Evolutionary conservation across 2,113 vertebrate genomes (phyloP).

Genomic region (Oenanthe oenanthe): DNA sequence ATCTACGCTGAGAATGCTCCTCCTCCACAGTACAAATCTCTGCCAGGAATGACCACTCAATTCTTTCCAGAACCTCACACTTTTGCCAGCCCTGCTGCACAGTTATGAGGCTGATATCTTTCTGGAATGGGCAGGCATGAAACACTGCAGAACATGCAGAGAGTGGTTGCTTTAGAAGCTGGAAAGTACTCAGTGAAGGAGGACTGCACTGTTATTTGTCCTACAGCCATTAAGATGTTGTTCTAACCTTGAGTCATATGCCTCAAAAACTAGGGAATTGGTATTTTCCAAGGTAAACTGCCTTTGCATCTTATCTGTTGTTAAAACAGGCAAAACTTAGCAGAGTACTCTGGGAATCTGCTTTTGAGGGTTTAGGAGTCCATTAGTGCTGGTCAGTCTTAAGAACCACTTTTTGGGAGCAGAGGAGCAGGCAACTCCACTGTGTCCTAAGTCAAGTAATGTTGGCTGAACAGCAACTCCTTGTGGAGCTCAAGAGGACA

Average conservation of each 20-base stretch:
- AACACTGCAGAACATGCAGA: not conserved
- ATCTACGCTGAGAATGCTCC: not conserved
- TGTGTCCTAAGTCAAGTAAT: not conserved
- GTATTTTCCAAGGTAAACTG: not conserved
- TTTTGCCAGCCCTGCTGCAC: not conserved
- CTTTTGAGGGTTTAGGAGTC: not conserved
- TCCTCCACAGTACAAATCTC: not conserved
- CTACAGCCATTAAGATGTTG: not conserved
- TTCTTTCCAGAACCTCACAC: not conserved
- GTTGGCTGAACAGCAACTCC: not conserved
- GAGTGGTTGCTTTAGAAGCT: not conserved
- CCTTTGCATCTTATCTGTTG: not conserved
- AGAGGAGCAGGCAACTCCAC: not conserved
- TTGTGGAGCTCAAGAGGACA: not conserved
- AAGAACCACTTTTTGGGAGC: not conserved
- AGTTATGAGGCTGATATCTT: not conserved
- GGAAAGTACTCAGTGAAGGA: not conserved
- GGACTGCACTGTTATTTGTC: not conserved
- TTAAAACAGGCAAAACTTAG: not conserved
- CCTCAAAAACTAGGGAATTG: not conserved
- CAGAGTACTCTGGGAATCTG: not conserved
- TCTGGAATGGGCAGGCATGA: not conserved
- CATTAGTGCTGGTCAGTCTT: not conserved
- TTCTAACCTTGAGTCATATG: not conserved
- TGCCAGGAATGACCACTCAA: not conserved